Conservation (phyloP, 2,888 invertebrate genomes). For the Thysanoteuthis rhombus region DNA sequence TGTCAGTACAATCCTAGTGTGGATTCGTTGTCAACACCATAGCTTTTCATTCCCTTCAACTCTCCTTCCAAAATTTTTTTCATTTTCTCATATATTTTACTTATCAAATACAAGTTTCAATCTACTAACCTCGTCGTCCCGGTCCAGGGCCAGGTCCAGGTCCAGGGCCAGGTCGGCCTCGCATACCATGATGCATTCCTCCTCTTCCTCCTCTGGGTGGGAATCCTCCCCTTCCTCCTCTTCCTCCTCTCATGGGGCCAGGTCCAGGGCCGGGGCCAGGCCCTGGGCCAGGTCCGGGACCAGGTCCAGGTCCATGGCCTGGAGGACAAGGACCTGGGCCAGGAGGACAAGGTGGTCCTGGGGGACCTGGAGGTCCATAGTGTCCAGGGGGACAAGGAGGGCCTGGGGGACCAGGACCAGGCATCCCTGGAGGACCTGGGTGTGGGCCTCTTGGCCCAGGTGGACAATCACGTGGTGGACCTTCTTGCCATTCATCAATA, state of each 20-base stretch:
- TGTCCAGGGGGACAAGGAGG: background rate
- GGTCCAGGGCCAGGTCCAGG: slow-evolving; percentile 34
- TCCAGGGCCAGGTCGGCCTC: slow-evolving; percentile 34
- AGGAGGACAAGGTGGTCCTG: slow-evolving; percentile 34
- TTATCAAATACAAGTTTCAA: no score
- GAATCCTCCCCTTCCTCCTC: slow-evolving; percentile 30
- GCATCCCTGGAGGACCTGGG: slow-evolving; percentile 15
- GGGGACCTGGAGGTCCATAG: background rate
- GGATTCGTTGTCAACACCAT: no score
- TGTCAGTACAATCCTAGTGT: no score
- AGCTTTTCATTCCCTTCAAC: no score
- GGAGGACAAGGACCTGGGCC: slow-evolving; percentile 32
- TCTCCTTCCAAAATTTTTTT: no score
- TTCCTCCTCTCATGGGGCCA: slow-evolving; percentile 41
- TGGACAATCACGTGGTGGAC: slow-evolving; percentile 24
- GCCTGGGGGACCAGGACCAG: slow-evolving; percentile 19
- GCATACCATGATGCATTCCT: slow-evolving; percentile 30
- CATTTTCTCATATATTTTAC: no score
- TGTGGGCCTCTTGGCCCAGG: background rate
- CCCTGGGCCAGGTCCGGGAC: slow-evolving; percentile 36
- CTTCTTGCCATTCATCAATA: slow-evolving; percentile 21
- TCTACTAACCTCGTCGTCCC: slow-evolving; percentile 33
- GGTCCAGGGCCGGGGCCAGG: slow-evolving; percentile 35
- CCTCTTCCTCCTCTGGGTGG: background rate
- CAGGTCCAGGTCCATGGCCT: slow-evolving; percentile 32